Evolutionary conservation across 1,140 invertebrate species (phyloP).

Genomic region (Drosophila sproati): DNA sequence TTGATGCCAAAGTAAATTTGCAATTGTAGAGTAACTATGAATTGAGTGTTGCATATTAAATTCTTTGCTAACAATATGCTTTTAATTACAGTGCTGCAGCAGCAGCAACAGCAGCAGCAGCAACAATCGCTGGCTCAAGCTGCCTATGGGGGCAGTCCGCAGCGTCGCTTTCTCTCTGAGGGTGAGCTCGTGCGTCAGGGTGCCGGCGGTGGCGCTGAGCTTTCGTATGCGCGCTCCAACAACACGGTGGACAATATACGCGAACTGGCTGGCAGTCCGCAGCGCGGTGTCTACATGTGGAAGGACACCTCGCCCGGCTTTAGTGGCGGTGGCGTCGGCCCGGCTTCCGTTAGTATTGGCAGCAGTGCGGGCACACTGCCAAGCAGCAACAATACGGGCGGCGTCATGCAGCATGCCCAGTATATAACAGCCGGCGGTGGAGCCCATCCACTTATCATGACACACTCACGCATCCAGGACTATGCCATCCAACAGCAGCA

Average conservation of each 20-base stretch:
- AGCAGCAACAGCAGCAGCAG: constrained; percentile 54
- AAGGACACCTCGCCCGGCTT: constrained; percentile 89
- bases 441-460: constrained; percentile 75
- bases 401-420: constrained; percentile 69
- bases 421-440: constrained; percentile 73
- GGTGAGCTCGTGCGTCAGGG: constrained; percentile 92
- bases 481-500: constrained; percentile 64
- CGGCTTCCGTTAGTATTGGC: constrained; percentile 61
- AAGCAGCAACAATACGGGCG: constrained; percentile 54
- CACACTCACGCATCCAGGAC: constrained; percentile 77
- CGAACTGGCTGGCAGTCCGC: constrained; percentile 93
- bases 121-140: constrained; percentile 63
- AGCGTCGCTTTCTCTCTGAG: constrained; percentile 93
- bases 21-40: no score
- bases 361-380: constrained; percentile 79
- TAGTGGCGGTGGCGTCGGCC: constrained; percentile 40
- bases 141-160: constrained; percentile 88
- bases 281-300: constrained; percentile 93
- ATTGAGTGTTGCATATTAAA: no score
- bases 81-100: constrained; percentile 47
- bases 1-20: no score
- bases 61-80: background rate
- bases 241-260: constrained; percentile 89
- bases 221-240: constrained; percentile 86
- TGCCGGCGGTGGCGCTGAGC: constrained; percentile 85